Percentiles rank a stretch among this genome's conserved stretches.
Conservation (phyloP, 2,113 vertebrate genomes). For the human (Homo sapiens) region GRCh38 chr5:146954501-146955000, state of each 20-base stretch:
- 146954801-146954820: neutral
- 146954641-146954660: too few relatives aligned
- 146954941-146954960: neutral
- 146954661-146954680: too few relatives aligned
- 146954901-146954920: neutral
- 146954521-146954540: too few relatives aligned
- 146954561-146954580: too few relatives aligned
- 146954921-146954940: neutral
- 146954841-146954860: neutral
- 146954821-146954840: neutral
- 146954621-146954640: too few relatives aligned
- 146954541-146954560: too few relatives aligned
- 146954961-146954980: neutral
- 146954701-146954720: neutral
- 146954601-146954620: too few relatives aligned
- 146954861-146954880: neutral
- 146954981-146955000: neutral
- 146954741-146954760: too few relatives aligned
- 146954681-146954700: neutral
- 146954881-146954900: neutral
- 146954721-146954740: too few relatives aligned
- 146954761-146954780: too few relatives aligned
- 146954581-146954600: too few relatives aligned
- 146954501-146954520: too few relatives aligned
- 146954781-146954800: neutral